Base-by-base conservation (phyloP, 1,140 invertebrate species). In the Ips typographus region DNA sequence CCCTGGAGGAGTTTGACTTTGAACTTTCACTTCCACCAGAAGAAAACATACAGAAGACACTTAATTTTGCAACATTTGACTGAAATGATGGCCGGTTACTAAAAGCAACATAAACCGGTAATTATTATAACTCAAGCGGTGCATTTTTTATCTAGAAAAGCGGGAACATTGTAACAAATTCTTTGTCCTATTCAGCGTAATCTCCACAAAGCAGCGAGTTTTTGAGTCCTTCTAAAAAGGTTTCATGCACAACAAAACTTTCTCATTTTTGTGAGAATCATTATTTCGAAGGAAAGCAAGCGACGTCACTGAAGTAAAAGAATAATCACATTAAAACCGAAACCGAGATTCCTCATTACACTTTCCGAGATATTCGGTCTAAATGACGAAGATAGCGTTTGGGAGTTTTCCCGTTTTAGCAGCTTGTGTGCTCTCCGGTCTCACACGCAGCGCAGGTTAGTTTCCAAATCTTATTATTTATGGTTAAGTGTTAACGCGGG, bases 1-100 rank as follows among this genome's bases (percentile, higher is more conserved):
- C 94, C 85, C 84, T 6, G 87, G 83, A 2, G 83, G 81, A 36
- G 81, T 83, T 36, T 82, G 80, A 65, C 78, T 80, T 80, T 22
- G 64, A 55, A 42, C 77, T 75, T 68, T 79, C 73, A 40, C 72
- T 79, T 2, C 79, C 74, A 36, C 75, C 76, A 22, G 22, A 22
- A 22, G 22, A 22, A 22, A 22, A 22, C 22, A 22, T 22, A 22
- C 22, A 22, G 22, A 22, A 22, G 22, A 22, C 22, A 22, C 22
- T 22, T 22, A 22, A 22, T 22, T 22, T 22, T 22, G 22, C 22
- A 0, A 22, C 22, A 22, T 22, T 22, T 22, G 22, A 22, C 22
- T 22, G 22, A 22, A 22, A 22, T 22, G 22, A 22, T 22, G 22
- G 22, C 22, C 22, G 0, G 22, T 22, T 22, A 22, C 22, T 22